Evolutionary conservation across 2,113 vertebrate genomes (phyloP), one percentile per base, ranked within the genome.

Genomic region (Gobius niger): DNA sequence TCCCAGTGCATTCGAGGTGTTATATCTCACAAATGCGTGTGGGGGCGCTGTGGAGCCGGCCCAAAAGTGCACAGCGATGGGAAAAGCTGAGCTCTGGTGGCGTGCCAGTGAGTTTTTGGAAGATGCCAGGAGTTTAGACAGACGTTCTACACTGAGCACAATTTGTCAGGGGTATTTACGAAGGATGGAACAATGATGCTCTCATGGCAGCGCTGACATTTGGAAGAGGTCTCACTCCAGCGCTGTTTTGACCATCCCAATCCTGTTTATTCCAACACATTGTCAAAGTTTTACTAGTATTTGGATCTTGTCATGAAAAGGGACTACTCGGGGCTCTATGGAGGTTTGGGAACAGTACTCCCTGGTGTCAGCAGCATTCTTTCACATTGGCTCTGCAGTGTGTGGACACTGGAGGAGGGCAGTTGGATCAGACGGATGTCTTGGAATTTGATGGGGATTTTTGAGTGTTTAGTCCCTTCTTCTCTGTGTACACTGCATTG

Each of bases 371-470:
- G 16, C 68, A 80, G 77, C 91, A 88, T 92, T 91, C 88, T 88
- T 92, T 90, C 87, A 90, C 89, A 91, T 82, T 88, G 82, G 85
- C 65, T 77, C 79, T 49, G 67, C 87, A 34, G 24, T 82, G 87
- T 71, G 82, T 73, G 84, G 81, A 78, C 79, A 76, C 82, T 68
- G 63, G 67, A 76, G 76, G 71, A 74, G 74, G 75, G 67, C 72
- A 84, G 76, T 84, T 80, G 68, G 70, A 84, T 73, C 80, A 79
- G 80, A 82, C 67, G 44, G 74, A 75, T 67, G 65, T 73, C 67
- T 63, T 10, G 51, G 83, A 84, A 86, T 80, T 89, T 80, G 68
- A 72, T 87, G 84, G 85, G 86, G 88, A 87, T 83, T 83, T 87
- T 72, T 84, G 72, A 69, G 63, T 73, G 44, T 51, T 61, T 71